Percentiles rank a stretch among this genome's conserved stretches.
Conservation (phyloP, 2,797 vertebrate genomes). For the Liasis olivaceus region DNA sequence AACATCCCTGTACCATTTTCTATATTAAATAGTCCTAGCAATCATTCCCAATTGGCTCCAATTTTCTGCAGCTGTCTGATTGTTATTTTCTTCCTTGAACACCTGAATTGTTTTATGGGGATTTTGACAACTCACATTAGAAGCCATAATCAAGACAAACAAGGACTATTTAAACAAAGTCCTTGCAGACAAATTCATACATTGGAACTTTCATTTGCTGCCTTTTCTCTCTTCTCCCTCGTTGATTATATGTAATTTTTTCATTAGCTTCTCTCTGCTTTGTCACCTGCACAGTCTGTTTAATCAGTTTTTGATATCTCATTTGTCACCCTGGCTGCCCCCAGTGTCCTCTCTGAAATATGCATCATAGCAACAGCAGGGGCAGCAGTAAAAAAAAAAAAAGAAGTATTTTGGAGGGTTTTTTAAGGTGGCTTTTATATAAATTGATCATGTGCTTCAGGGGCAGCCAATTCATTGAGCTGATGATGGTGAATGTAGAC, state of each 20-base stretch:
- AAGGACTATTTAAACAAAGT: constrained; percentile 51
- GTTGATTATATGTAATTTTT: constrained; percentile 16
- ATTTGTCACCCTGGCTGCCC: background rate
- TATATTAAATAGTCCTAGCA: background rate
- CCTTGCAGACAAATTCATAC: constrained; percentile 30
- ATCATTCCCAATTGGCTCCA: background rate
- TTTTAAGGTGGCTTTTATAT: background rate
- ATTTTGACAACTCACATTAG: constrained; percentile 57
- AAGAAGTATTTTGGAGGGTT: background rate
- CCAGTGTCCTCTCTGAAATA: background rate
- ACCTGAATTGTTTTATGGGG: constrained; percentile 30
- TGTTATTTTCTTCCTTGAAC: constrained; percentile 45
- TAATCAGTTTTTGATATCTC: background rate
- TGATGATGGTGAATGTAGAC: background rate
- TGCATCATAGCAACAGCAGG: background rate
- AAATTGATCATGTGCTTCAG: background rate
- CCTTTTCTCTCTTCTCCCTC: constrained; percentile 16
- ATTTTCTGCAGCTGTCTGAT: background rate
- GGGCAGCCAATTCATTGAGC: background rate
- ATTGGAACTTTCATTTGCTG: constrained; percentile 12
- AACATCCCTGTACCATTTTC: background rate
- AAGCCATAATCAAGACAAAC: constrained; percentile 56
- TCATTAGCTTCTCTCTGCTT: constrained; percentile 22
- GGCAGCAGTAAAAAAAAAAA: background rate
- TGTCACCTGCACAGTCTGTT: background rate